Conservation (phyloP, 2,888 invertebrate species). For the Conus canariensis region DNA sequence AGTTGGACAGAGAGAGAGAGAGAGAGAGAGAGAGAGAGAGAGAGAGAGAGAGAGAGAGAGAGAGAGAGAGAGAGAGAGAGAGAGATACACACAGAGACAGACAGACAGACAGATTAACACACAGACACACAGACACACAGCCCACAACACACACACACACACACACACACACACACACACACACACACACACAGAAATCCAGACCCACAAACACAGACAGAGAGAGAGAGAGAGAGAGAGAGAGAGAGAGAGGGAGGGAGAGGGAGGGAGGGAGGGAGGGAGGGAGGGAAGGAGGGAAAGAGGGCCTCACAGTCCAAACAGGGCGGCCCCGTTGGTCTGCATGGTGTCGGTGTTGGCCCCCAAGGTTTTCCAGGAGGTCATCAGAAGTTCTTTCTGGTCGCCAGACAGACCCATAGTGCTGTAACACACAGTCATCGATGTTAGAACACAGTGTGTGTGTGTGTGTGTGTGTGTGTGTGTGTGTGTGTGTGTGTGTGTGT, state of each 20-base stretch:
- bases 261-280: not conserved
- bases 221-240: too few species aligned
- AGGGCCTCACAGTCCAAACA: not conserved
- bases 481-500: too few species aligned
- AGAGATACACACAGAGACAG: too few species aligned
- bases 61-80: too few species aligned
- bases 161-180: too few species aligned
- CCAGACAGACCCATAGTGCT: not conserved
- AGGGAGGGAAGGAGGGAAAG: not conserved
- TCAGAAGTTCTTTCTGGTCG: not conserved
- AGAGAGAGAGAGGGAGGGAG: too few species aligned
- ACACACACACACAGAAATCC: not conserved
- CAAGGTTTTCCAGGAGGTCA: slow-evolving; percentile 22
- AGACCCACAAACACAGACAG: not conserved
- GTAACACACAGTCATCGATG: not conserved
- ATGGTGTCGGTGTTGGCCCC: not conserved
- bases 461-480: too few species aligned
- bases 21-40: too few species aligned
- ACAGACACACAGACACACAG: too few species aligned
- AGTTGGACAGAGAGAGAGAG: too few species aligned
- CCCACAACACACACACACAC: not conserved
- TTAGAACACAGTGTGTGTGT: not conserved
- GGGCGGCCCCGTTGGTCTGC: not conserved
- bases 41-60: too few species aligned
- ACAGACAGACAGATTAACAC: too few species aligned